Conservation (phyloP, 2,888 invertebrate species). For the Blastobasis lacticolella region DNA sequence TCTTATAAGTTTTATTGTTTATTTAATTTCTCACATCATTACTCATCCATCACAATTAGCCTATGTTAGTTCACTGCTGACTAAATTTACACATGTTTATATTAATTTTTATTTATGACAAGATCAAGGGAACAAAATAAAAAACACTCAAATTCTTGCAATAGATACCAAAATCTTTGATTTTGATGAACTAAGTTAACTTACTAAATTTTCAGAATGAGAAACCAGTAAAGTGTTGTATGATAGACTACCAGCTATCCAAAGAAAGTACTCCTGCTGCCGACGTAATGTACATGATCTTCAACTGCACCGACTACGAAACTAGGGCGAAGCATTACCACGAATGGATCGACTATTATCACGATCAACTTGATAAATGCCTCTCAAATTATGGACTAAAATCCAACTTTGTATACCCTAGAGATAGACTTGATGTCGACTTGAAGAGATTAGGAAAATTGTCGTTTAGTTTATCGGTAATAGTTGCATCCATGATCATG, state of each 20-base stretch:
- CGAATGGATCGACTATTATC: conserved; percentile 5
- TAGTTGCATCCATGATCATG: conserved; percentile 16
- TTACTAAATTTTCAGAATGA: neutral
- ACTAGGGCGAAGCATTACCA: conserved; percentile 1
- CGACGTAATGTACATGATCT: conserved; percentile 4
- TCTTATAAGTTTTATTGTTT: no score
- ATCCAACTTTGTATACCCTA: conserved; percentile 21
- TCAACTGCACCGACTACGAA: conserved; percentile 23
- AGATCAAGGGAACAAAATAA: no score
- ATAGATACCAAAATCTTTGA: no score
- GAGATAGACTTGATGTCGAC: conserved; percentile 26
- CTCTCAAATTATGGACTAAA: conserved; percentile 19
- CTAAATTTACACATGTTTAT: no score
- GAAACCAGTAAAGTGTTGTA: neutral
- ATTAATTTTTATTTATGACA: no score
- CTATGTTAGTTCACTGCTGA: no score
- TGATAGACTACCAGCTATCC: conserved; percentile 13
- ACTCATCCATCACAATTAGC: no score
- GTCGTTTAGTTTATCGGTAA: conserved; percentile 14
- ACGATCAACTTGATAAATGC: neutral
- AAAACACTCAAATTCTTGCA: no score
- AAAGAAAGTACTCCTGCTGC: conserved; percentile 7
- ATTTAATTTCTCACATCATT: no score
- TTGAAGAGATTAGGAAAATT: conserved; percentile 22
- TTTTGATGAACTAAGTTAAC: no score